Conservation (phyloP, 2,113 vertebrate genomes). For the Tringa solitaria region DNA sequence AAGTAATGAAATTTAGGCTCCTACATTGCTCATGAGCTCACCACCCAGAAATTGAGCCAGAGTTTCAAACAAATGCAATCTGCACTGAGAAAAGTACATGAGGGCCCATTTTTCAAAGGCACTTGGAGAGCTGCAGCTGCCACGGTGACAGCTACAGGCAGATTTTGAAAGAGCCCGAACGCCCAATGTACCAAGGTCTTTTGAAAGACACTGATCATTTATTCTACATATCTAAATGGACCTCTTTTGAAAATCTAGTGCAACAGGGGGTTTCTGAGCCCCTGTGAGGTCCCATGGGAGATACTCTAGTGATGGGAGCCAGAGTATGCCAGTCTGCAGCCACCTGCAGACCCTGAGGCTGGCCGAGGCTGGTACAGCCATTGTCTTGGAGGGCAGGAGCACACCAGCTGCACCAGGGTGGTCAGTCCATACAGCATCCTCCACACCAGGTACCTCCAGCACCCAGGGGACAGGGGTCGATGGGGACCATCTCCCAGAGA, state of each 20-base stretch:
- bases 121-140: background rate
- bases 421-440: background rate
- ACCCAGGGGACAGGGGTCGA: rapidly evolving
- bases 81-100: background rate
- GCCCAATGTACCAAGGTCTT: background rate
- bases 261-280: background rate
- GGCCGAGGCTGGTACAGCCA: background rate
- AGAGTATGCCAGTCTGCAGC: rapidly evolving
- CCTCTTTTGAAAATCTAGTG: background rate
- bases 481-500: background rate
- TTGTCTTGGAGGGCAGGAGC: rapidly evolving
- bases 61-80: background rate
- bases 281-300: background rate
- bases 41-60: background rate
- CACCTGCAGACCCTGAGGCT: background rate
- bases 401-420: rapidly evolving
- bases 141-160: background rate
- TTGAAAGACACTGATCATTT: background rate
- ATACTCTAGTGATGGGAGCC: too few species aligned
- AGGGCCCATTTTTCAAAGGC: background rate
- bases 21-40: background rate
- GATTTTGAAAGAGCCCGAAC: background rate
- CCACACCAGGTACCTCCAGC: background rate
- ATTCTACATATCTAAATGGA: background rate
- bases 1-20: background rate